A percentile compares a stretch with the other conserved stretches of the same genome.
These are phyloP conservation scores for Tokudaia muenninki DNA, from an alignment of 2,797 vertebrate species.

Conservation along the genomic window DNA sequence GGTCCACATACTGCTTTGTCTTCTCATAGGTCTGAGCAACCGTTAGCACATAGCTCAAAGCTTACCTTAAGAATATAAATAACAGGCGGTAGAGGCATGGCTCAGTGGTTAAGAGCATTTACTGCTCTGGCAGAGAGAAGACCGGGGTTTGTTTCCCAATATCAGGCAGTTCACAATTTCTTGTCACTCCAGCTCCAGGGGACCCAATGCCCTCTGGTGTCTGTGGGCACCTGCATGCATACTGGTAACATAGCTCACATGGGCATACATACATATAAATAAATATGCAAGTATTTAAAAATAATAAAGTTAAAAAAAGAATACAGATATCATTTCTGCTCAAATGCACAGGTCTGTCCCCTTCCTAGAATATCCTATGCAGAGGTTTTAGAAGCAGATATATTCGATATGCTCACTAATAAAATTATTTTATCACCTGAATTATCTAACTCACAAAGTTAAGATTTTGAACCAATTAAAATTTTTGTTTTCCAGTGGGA, in stretches of 20 bases:
- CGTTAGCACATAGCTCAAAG: neutral
- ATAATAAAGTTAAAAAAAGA: neutral
- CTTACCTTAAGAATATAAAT: neutral
- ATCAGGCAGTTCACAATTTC: neutral
- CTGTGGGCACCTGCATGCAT: neutral
- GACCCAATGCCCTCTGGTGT: neutral
- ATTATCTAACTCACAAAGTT: slow-evolving; percentile 12
- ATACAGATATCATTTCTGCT: neutral
- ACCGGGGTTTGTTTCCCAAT: neutral
- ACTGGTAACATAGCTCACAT: neutral
- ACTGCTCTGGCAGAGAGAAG: neutral
- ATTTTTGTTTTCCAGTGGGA: neutral
- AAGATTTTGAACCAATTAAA: neutral
- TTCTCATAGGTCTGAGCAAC: neutral
- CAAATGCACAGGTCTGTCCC: neutral
- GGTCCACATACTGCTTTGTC: neutral
- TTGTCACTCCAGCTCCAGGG: neutral
- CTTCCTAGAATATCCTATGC: neutral
- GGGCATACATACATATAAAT: neutral
- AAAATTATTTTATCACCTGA: slow-evolving; percentile 49
- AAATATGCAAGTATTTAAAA: neutral
- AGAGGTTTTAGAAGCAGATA: neutral
- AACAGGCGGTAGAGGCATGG: neutral
- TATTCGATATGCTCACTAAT: neutral
- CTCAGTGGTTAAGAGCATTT: neutral